Evolutionary conservation across 2,113 vertebrate genomes (phyloP).

Genomic region (Carettochelys insculpta): DNA sequence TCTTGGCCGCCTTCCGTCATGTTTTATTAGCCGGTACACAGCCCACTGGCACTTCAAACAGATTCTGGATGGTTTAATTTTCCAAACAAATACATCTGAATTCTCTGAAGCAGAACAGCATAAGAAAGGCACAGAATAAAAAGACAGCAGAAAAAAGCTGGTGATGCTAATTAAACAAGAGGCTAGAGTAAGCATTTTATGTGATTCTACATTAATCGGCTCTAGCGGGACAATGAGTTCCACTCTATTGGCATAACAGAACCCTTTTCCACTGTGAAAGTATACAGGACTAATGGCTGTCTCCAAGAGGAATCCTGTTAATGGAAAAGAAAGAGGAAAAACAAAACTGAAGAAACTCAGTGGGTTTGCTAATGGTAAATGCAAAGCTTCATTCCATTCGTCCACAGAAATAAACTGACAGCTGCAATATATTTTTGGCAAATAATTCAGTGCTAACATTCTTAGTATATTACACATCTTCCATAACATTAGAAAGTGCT

Average conservation of each 20-base stretch:
- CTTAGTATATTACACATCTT: neutral
- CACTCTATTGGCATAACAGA: neutral
- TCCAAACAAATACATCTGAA: neutral
- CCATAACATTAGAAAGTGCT: neutral
- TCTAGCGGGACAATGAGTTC: neutral
- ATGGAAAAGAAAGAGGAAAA: neutral
- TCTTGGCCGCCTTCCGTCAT: neutral
- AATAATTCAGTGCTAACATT: neutral
- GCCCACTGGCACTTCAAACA: neutral
- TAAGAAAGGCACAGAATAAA: rapidly evolving
- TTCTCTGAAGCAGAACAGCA: neutral
- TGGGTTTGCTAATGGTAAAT: neutral
- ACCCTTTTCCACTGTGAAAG: neutral
- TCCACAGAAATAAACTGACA: neutral
- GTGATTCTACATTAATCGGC: neutral
- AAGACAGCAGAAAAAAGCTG: neutral
- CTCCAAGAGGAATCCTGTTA: neutral
- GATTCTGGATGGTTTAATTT: neutral
- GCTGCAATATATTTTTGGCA: neutral
- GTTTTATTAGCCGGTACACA: neutral
- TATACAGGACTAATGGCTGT: rapidly evolving
- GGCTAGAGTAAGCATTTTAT: neutral
- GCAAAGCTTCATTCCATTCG: neutral
- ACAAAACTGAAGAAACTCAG: neutral
- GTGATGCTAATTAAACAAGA: neutral